Conservation (phyloP, 2,113 vertebrate species). For the Poeciliopsis retropinna region DNA sequence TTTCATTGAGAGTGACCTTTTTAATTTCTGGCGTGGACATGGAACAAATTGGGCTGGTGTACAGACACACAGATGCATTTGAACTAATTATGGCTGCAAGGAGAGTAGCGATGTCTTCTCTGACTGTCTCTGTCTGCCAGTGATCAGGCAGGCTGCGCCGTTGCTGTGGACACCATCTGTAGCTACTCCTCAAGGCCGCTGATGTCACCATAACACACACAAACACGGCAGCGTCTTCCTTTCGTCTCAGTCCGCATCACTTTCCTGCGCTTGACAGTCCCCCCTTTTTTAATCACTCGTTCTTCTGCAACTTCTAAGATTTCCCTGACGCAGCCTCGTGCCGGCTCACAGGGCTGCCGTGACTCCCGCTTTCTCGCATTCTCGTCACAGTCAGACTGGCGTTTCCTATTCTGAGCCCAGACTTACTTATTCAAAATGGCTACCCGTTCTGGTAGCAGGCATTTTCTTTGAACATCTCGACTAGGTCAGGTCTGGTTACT, state of each 20-base stretch:
- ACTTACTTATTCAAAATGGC: constrained; percentile 64
- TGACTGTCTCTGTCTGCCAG: constrained; percentile 33
- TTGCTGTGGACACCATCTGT: constrained; percentile 72
- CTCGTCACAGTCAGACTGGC: constrained; percentile 14
- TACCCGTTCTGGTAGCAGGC: constrained; percentile 9
- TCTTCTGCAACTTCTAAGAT: constrained; percentile 65
- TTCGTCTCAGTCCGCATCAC: constrained; percentile 22
- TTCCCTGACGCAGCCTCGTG: constrained; percentile 60
- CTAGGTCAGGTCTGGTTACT: neutral
- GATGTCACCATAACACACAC: constrained; percentile 61
- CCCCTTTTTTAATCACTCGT: constrained; percentile 23
- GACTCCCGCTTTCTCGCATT: constrained; percentile 26
- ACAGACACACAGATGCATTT: neutral
- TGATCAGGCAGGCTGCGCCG: constrained; percentile 38
- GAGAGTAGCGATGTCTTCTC: constrained; percentile 13
- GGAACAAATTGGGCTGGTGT: neutral
- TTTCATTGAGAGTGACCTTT: neutral
- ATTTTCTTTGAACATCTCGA: constrained; percentile 21
- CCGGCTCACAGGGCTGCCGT: constrained; percentile 19
- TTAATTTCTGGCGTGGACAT: neutral
- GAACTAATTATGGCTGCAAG: constrained; percentile 15
- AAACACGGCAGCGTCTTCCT: constrained; percentile 40
- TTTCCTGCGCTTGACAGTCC: constrained; percentile 32
- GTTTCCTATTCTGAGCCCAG: constrained; percentile 41
- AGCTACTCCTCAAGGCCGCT: constrained; percentile 64